Evolutionary conservation across 2,888 invertebrate species (phyloP).

Genomic region (Lepidonotus clava): DNA sequence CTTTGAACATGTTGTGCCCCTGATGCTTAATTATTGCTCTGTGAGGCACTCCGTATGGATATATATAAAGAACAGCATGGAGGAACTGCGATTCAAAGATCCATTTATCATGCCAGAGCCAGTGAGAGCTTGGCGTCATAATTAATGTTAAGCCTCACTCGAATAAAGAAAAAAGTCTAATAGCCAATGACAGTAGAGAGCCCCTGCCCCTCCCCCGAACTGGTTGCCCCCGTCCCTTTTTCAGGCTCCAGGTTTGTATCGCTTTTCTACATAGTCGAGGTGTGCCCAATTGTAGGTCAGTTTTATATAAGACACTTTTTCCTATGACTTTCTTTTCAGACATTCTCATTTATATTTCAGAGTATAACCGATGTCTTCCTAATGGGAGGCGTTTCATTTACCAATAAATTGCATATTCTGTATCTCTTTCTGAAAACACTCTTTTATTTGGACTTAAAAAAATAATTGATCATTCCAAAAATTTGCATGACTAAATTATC

Average conservation of each 20-base stretch:
- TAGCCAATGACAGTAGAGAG: neutral
- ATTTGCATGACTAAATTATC: too few species aligned
- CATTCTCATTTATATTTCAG: constrained; percentile 20
- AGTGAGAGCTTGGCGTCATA: constrained; percentile 36
- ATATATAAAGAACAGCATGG: too few species aligned
- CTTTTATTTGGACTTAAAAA: too few species aligned
- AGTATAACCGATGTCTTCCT: neutral
- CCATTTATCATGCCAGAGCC: neutral
- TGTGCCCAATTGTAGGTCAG: constrained; percentile 12
- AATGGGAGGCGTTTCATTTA: constrained; percentile 5
- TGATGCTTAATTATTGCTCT: too few species aligned
- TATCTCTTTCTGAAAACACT: too few species aligned
- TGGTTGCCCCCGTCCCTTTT: constrained; percentile 49
- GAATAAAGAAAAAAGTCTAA: neutral
- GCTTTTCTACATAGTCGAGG: constrained; percentile 35
- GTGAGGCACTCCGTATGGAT: too few species aligned
- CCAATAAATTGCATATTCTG: too few species aligned
- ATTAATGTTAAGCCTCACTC: constrained; percentile 49
- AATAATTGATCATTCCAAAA: too few species aligned
- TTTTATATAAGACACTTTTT: neutral
- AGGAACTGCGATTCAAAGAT: neutral
- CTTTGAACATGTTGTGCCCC: neutral
- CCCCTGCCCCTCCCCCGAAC: neutral
- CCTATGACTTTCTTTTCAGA: constrained; percentile 28
- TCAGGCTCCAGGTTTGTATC: constrained; percentile 43